These are phyloP conservation scores for Poecile atricapillus DNA, from an alignment of 2,113 vertebrate genomes.

Conservation along the genomic window DNA sequence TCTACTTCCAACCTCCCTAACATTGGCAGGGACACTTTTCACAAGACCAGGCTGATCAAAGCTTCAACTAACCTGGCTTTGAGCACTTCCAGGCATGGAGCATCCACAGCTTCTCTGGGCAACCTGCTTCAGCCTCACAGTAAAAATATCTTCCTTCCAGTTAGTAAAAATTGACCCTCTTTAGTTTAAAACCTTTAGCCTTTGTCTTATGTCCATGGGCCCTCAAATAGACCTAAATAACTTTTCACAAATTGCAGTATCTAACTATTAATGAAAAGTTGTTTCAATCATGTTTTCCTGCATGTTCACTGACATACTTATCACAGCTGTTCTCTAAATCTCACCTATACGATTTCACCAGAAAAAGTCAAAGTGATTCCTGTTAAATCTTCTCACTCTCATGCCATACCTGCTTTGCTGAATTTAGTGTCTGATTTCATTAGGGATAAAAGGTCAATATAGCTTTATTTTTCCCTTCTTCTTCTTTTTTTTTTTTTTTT, in stretches of 20 bases:
- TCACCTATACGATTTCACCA: background rate
- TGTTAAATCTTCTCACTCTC: background rate
- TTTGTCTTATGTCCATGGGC: rapidly evolving
- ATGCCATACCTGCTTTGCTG: background rate
- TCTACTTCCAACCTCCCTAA: background rate
- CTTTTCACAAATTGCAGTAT: background rate
- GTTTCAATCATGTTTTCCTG: background rate
- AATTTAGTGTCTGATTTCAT: conserved; percentile 13
- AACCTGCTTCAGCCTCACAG: background rate
- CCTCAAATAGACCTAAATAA: background rate
- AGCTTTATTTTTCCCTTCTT: background rate
- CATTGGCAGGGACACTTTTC: background rate
- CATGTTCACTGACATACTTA: background rate
- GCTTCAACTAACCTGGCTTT: background rate
- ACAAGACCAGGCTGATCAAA: background rate
- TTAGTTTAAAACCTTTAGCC: background rate
- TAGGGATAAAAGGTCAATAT: conserved; percentile 58
- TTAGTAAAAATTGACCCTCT: background rate
- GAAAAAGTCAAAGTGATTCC: conserved; percentile 22
- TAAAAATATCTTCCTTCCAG: background rate
- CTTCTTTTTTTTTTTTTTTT: no score
- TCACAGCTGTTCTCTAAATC: background rate
- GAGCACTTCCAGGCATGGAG: background rate
- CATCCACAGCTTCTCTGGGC: background rate
- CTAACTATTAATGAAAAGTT: background rate